Evolutionary conservation across 2,797 vertebrate genomes (phyloP), one percentile per base, ranked within the genome.

Genomic region (Acropternis orthonyx): DNA sequence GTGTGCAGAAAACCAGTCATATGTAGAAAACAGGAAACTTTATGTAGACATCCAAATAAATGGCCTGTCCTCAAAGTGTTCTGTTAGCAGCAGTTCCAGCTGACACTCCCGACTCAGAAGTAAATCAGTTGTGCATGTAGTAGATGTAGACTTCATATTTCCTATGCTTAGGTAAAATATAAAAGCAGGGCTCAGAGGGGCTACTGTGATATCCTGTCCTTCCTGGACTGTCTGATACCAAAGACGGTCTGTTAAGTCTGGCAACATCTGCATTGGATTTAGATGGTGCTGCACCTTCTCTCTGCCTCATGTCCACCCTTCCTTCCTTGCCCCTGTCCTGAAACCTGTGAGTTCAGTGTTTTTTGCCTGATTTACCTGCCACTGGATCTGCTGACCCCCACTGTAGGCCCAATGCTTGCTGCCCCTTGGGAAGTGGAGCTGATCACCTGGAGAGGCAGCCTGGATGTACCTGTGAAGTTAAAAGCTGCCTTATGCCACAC

Each of bases 311-410:
- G 19, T 19, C 19, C 10, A 11, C 14, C 37, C 20, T 66, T 72
- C 6, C 9, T 59, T 32, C 13, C 7, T n/a, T 17, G 3, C 8
- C 4, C 2, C 1, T 5, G 9, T 55, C 20, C 49, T 1, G 0
- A 89, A 89, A 87, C 39, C 18, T 20, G 4, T 3, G 17, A 24
- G 11, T 86, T 83, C 14, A 28, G 22, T 72, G 32, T 0, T 2
- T 63, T 82, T 62, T 82, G 17, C 20, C 23, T 5, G 1, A 14
- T 67, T 63, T 81, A 58, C 23, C 6, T 63, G 28, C 10, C 43
- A 44, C 39, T 80, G 65, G 41, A 52, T 65, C 26, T 85, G 30
- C 66, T 62, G 63, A 63, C n/a, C 55, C 2, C 1, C 37, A 23
- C 13, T 34, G 16, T n/a, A 55, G 28, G 32, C 65, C n/a, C 30